Conservation (phyloP, 64 coral and sea anemone species). For the Montipora sp. region DNA sequence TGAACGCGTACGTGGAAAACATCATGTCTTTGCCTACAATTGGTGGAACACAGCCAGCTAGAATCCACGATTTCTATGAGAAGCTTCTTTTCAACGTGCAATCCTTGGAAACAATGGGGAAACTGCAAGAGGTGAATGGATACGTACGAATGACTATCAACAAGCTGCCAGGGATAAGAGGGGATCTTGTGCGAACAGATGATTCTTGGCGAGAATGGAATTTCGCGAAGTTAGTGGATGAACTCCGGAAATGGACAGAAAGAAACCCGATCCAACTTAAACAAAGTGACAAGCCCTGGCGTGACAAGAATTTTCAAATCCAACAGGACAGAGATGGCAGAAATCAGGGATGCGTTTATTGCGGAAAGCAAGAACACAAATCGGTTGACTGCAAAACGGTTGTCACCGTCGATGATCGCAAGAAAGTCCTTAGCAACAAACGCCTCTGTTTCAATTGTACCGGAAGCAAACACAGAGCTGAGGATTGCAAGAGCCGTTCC, state of each 20-base stretch:
- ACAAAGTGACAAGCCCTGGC: background rate
- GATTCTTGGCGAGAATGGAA: slow-evolving; percentile 50
- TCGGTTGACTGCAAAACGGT: slow-evolving; percentile 21
- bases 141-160: slow-evolving; percentile 29
- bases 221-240: background rate
- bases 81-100: slow-evolving; percentile 55
- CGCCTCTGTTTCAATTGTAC: slow-evolving; percentile 57
- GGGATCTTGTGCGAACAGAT: slow-evolving; percentile 39
- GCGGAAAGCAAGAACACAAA: slow-evolving; percentile 37
- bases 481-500: slow-evolving; percentile 21
- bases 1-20: slow-evolving; percentile 53
- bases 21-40: slow-evolving; percentile 44
- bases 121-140: slow-evolving; percentile 40
- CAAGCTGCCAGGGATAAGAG: slow-evolving; percentile 33
- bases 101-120: slow-evolving; percentile 53
- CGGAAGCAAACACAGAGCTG: slow-evolving; percentile 40
- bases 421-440: slow-evolving; percentile 18
- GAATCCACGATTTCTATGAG: slow-evolving; percentile 54
- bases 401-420: slow-evolving; percentile 3
- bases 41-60: slow-evolving; percentile 1
- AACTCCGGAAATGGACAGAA: slow-evolving; percentile 9
- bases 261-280: background rate
- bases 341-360: slow-evolving; percentile 40
- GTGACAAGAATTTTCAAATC: slow-evolving; percentile 14
- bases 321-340: slow-evolving; percentile 11